Conservation (phyloP, 2,797 vertebrate genomes). For the Kryptolebias ocellatus region DNA sequence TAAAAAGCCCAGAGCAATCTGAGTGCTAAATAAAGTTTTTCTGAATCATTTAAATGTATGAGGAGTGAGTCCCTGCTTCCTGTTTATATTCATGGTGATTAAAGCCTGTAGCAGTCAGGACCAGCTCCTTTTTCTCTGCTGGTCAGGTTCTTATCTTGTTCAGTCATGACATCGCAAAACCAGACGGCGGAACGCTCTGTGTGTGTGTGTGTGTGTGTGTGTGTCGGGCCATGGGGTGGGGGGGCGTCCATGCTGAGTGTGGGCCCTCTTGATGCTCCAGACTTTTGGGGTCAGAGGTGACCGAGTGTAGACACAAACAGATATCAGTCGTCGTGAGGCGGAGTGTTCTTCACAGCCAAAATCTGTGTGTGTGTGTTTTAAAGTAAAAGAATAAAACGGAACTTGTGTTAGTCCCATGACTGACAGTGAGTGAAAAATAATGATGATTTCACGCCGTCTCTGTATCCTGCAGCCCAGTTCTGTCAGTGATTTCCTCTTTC, state of each 20-base stretch:
- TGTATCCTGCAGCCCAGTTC: not conserved
- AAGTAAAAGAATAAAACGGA: too few species aligned
- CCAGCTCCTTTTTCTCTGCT: slow-evolving; percentile 19
- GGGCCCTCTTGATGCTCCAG: slow-evolving; percentile 42
- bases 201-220: slow-evolving; percentile 44
- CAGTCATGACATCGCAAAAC: slow-evolving; percentile 59
- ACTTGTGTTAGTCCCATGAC: too few species aligned
- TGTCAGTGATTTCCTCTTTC: slow-evolving; percentile 30
- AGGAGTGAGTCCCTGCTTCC: not conserved
- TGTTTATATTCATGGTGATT: slow-evolving; percentile 23
- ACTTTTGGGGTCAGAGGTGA: slow-evolving; percentile 65
- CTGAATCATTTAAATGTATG: not conserved
- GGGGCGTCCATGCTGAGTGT: slow-evolving; percentile 23
- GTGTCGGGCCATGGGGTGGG: slow-evolving; percentile 35
- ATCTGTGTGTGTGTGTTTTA: too few species aligned
- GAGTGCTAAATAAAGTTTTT: slow-evolving; percentile 1
- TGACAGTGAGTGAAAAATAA: slow-evolving; percentile 6
- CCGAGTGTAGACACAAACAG: slow-evolving; percentile 46
- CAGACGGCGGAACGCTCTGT: slow-evolving; percentile 46
- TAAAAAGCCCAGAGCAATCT: not conserved
- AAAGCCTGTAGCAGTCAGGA: slow-evolving; percentile 40
- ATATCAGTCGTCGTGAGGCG: slow-evolving; percentile 55
- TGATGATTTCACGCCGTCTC: not conserved
- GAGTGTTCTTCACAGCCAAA: slow-evolving; percentile 11
- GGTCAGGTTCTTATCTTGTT: slow-evolving; percentile 40